Evolutionary conservation across 2,797 vertebrate species (phyloP).

Genomic region (Todus mexicanus): DNA sequence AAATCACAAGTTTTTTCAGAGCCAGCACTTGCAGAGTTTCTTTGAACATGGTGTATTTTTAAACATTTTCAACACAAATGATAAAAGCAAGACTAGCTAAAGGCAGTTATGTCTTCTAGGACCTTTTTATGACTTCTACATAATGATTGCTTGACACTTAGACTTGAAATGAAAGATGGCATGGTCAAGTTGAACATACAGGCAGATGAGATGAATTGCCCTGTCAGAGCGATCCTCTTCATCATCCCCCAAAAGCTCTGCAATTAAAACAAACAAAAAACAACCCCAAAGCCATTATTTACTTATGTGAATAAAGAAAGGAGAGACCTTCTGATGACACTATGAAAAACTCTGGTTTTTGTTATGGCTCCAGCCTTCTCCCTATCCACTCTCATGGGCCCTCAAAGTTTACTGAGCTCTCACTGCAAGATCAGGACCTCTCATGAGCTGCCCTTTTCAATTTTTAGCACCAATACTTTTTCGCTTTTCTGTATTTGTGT

Average conservation of each 20-base stretch:
- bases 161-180: constrained; percentile 30
- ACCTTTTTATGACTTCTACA: background rate
- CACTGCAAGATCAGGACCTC: background rate
- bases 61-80: background rate
- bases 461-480: background rate
- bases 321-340: background rate
- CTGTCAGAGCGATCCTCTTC: constrained; percentile 11
- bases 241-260: background rate
- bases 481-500: background rate
- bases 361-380: constrained; percentile 11
- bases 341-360: background rate
- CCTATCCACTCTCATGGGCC: background rate
- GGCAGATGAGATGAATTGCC: constrained; percentile 40
- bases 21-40: background rate
- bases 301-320: background rate
- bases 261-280: background rate
- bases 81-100: background rate
- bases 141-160: constrained; percentile 14
- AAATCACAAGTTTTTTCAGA: background rate
- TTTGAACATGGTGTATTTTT: background rate
- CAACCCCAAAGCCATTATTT: background rate
- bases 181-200: constrained; percentile 34
- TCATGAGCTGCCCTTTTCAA: background rate
- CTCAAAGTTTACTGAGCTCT: background rate
- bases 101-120: background rate